Conservation (phyloP, 2,888 invertebrate species). For the Apotomis capreana region DNA sequence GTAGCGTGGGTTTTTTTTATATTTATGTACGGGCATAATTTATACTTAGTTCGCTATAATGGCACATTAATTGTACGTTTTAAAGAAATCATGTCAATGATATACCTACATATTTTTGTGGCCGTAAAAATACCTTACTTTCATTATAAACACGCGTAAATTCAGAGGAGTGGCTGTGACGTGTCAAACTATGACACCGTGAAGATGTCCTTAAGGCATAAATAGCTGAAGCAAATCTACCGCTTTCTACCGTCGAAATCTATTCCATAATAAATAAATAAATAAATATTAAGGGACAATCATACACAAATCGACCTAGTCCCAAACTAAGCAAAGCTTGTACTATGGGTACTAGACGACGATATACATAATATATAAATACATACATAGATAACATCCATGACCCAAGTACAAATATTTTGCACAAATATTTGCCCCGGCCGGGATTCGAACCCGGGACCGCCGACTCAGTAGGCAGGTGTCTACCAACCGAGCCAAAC, state of each 20-base stretch:
- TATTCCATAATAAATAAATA: constrained; percentile 17
- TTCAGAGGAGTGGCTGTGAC: constrained; percentile 19
- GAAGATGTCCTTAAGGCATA: constrained; percentile 36
- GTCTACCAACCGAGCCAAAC: too few species aligned
- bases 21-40: not conserved
- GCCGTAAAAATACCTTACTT: constrained; percentile 1
- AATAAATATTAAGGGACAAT: too few species aligned
- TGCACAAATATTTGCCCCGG: too few species aligned
- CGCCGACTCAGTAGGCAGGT: too few species aligned
- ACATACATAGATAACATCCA: too few species aligned
- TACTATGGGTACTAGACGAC: too few species aligned
- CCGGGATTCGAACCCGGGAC: too few species aligned
- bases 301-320: too few species aligned
- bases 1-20: not conserved
- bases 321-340: too few species aligned
- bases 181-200: constrained; percentile 29
- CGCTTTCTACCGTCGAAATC: constrained; percentile 34
- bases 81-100: not conserved
- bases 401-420: too few species aligned
- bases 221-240: constrained; percentile 34
- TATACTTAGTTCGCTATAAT: not conserved
- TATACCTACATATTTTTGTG: not conserved
- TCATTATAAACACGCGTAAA: constrained; percentile 13
- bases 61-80: not conserved
- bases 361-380: too few species aligned